Conservation (phyloP, 2,113 vertebrate species). For the Salvelinus namaycush region DNA sequence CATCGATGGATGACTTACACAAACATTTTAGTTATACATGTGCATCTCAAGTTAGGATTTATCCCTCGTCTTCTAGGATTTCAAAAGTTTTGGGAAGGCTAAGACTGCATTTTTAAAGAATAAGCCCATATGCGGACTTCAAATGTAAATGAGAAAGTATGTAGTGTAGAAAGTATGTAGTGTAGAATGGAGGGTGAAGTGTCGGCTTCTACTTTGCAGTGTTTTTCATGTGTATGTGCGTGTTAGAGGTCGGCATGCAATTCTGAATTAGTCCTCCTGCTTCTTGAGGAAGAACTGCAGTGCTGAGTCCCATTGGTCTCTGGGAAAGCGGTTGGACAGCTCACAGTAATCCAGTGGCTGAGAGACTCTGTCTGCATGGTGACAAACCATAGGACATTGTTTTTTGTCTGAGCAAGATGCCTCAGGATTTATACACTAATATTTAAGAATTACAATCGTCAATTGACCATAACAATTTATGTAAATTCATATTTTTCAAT, state of each 20-base stretch:
- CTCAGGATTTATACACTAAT: too few relatives aligned
- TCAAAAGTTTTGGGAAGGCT: slow-evolving; percentile 28
- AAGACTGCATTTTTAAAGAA: neutral
- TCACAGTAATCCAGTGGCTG: slow-evolving; percentile 84
- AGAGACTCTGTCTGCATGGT: slow-evolving; percentile 70
- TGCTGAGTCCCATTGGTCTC: slow-evolving; percentile 91
- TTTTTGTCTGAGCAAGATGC: neutral
- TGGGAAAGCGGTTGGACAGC: slow-evolving; percentile 90
- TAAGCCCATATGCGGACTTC: slow-evolving; percentile 9
- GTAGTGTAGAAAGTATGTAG: slow-evolving; percentile 25
- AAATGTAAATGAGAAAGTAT: slow-evolving; percentile 39
- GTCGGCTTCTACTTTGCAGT: slow-evolving; percentile 1
- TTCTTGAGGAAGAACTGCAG: slow-evolving; percentile 94
- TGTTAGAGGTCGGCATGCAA: neutral
- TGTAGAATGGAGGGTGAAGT: neutral
- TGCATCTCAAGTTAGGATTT: slow-evolving; percentile 25
- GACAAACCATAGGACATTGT: slow-evolving; percentile 25
- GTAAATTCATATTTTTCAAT: too few relatives aligned
- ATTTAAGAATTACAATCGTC: too few relatives aligned
- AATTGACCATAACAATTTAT: too few relatives aligned
- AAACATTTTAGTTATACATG: slow-evolving; percentile 14
- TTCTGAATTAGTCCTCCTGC: slow-evolving; percentile 76
- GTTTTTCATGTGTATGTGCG: slow-evolving; percentile 21
- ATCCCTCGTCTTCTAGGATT: slow-evolving; percentile 8
- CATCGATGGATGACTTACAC: slow-evolving; percentile 34